Conservation (phyloP, 2,888 invertebrate species). For the Apodemia hepburni region DNA sequence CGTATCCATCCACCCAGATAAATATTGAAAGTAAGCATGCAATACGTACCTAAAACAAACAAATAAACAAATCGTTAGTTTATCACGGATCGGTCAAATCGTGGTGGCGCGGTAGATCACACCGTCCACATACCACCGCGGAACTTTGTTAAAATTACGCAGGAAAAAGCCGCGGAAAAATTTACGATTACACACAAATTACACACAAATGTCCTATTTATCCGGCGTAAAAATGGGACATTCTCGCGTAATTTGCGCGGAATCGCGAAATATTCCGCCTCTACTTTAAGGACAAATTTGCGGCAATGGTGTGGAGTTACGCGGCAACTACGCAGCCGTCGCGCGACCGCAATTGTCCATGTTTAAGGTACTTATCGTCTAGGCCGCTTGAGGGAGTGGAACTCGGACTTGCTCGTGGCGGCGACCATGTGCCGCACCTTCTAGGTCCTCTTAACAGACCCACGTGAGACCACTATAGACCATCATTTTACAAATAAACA, state of each 20-base stretch:
- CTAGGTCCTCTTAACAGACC: no score
- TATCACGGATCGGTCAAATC: background rate
- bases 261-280: background rate
- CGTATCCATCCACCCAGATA: background rate
- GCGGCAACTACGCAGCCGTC: background rate
- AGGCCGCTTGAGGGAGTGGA: background rate
- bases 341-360: background rate
- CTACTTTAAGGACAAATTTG: background rate
- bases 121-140: background rate
- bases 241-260: no score
- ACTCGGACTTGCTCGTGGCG: background rate
- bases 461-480: no score
- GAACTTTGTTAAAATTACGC: slow-evolving; percentile 6
- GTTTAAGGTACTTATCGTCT: background rate
- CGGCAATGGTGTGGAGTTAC: background rate
- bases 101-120: background rate
- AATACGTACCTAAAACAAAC: slow-evolving; percentile 6
- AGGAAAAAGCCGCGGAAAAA: background rate
- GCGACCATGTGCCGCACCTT: no score
- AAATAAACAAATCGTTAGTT: background rate
- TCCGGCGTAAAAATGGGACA: background rate
- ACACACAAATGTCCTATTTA: background rate
- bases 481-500: no score
- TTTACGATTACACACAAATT: background rate
- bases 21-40: background rate